These are phyloP conservation scores for Pterophyllum scalare DNA, from an alignment of 2,113 vertebrate genomes.

Conservation along the genomic window DNA sequence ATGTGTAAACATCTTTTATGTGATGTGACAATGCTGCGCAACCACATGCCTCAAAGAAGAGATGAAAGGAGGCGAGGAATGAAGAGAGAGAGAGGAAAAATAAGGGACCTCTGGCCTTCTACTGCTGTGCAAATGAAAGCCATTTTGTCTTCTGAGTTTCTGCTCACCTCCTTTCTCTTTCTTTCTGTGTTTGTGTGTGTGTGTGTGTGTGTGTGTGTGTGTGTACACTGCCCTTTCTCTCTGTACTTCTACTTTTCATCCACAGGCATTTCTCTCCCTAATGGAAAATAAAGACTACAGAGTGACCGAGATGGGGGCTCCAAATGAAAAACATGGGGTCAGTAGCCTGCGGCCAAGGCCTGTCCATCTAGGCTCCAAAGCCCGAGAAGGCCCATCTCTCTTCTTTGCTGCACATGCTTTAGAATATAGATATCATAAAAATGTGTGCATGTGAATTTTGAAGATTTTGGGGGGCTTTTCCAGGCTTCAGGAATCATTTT, in stretches of 20 bases:
- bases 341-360: conserved; percentile 55
- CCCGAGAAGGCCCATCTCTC: conserved; percentile 7
- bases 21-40: conserved; percentile 36
- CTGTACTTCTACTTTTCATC: conserved; percentile 32
- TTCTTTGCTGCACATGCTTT: background rate
- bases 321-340: conserved; percentile 73
- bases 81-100: conserved; percentile 49
- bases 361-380: conserved; percentile 46
- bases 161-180: conserved; percentile 11
- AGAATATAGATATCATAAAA: conserved; percentile 13
- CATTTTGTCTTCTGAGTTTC: conserved; percentile 63
- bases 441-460: background rate
- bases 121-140: conserved; percentile 54
- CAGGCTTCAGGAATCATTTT: background rate
- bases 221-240: conserved; percentile 32
- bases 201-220: conserved; percentile 28
- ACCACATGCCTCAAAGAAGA: conserved; percentile 4
- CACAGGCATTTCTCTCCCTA: conserved; percentile 61
- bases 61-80: conserved; percentile 60
- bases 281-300: conserved; percentile 71
- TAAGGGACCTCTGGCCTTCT: conserved; percentile 65
- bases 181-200: conserved; percentile 10
- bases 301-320: conserved; percentile 46
- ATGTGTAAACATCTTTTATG: conserved; percentile 64
- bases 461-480: background rate